Percentiles rank a stretch among this genome's conserved stretches.
phyloP scores from a whole-genome alignment of 2,113 vertebrate genomes.

The Sorex araneus region DNA sequence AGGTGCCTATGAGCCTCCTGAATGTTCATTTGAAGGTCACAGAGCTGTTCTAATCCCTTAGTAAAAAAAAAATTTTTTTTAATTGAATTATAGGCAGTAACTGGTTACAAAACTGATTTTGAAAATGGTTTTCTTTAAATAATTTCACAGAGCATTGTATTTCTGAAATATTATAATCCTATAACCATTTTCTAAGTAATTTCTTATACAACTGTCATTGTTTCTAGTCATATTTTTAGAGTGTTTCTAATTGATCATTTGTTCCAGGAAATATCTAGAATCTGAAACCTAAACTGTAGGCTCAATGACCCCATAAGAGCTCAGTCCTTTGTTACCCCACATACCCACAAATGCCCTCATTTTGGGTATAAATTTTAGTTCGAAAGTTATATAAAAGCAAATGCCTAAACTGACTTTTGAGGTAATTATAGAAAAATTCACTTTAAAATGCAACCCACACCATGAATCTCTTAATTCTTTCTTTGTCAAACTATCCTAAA shows the following conservation, averaged over 20 bases:
- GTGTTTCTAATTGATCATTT: constrained; percentile 12
- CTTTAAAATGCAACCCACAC: constrained; percentile 61
- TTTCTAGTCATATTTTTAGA: background rate
- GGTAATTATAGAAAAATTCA: constrained; percentile 50
- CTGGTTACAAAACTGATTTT: background rate
- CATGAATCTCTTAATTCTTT: constrained; percentile 62
- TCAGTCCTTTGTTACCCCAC: background rate
- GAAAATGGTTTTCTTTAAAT: background rate
- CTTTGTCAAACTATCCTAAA: constrained; percentile 61
- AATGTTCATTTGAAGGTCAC: too few species aligned
- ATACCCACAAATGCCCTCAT: constrained; percentile 38
- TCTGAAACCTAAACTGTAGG: constrained; percentile 35
- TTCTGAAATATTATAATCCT: too few species aligned
- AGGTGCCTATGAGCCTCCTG: too few species aligned
- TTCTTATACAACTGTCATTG: background rate
- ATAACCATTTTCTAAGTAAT: too few species aligned
- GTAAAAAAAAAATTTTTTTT: too few species aligned
- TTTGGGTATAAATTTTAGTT: constrained; percentile 49
- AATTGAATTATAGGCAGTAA: background rate
- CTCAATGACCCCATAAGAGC: background rate
- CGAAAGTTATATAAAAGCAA: constrained; percentile 62
- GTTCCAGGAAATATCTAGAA: constrained; percentile 29
- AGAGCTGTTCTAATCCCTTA: background rate
- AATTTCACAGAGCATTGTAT: too few species aligned
- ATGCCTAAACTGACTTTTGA: constrained; percentile 60